Conservation (phyloP, 2,888 invertebrate species). For the Yponomeuta sedellus region DNA sequence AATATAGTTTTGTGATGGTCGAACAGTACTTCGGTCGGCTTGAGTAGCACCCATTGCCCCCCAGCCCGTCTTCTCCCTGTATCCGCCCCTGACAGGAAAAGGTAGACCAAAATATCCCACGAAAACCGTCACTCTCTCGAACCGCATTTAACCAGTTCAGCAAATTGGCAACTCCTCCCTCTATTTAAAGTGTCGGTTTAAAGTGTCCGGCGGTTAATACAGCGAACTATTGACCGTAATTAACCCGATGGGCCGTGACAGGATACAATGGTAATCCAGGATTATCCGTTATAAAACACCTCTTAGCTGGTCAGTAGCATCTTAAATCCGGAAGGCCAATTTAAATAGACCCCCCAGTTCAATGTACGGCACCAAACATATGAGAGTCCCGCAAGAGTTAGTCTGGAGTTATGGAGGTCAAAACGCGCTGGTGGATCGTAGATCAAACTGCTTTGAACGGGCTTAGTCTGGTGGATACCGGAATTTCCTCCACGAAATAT, state of each 20-base stretch:
- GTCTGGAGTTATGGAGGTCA: background rate
- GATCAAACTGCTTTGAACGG: constrained; percentile 17
- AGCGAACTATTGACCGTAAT: constrained; percentile 64
- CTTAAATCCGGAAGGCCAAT: constrained; percentile 13
- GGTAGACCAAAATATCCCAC: background rate
- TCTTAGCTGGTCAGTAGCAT: constrained; percentile 43
- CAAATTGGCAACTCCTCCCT: constrained; percentile 3
- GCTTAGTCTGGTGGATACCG: constrained; percentile 17
- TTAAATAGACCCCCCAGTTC: constrained; percentile 1
- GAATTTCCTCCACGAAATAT: constrained; percentile 34
- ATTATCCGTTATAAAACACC: constrained; percentile 70
- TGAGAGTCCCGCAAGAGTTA: background rate
- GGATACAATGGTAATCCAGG: constrained; percentile 64
- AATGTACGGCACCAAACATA: background rate
- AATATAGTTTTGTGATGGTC: too few species aligned
- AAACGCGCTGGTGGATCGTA: constrained; percentile 2
- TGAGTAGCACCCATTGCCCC: too few species aligned
- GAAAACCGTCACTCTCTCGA: background rate
- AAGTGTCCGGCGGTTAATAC: background rate
- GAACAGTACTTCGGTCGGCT: too few species aligned
- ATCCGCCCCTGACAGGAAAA: too few species aligned
- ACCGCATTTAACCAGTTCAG: background rate
- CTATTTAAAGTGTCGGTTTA: background rate
- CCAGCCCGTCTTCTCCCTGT: too few species aligned
- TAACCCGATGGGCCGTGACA: constrained; percentile 61